Base-by-base conservation (phyloP, 2,113 vertebrate species). In the Nestor notabilis region DNA sequence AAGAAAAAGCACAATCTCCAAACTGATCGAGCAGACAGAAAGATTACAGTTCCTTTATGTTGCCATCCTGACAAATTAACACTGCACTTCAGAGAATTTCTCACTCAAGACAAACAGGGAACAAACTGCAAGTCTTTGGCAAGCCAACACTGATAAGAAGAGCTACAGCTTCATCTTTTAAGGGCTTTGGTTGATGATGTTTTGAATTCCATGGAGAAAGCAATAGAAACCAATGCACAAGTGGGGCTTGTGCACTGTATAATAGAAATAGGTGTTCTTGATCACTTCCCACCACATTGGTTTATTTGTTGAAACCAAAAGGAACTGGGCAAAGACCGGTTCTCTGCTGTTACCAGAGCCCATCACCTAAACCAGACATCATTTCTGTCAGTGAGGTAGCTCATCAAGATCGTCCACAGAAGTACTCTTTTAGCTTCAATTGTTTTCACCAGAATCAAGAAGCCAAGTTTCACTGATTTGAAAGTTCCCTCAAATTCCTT, bases 61-160 rank as follows among this genome's bases (percentile, higher is more conserved):
- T 89, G 76, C 55, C 86, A 83, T 39, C 31, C 89, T 87, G 86
- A 91, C 56, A 92, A 95, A 95, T 95, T 79, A 94, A 65, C 58
- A 60, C 69, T 37, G 53, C 86, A 65, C 78, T 91, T 92, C 65
- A 83, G 83, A 94, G 74, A 76, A 89, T 87, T 92, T 84, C 92
- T 93, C 77, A 65, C 72, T 25, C 64, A 91, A 93, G 94, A 84
- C 79, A 76, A 94, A 93, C 24, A 28, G 56, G 83, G 78, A 92
- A 91, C 37, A 75, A 95, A 87, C 33, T 49, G 29, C 50, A 41
- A 4, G 20, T 55, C 72, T 89, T 70, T 83, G 83, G 60, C 79
- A 82, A 89, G 72, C 50, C 90, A 84, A 75, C 50, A 7, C 0
- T 19, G 76, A 25, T 70, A 83, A 82, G 84, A 87, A 29, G 41